Evolutionary conservation across 2,113 vertebrate species (phyloP), one percentile per base, ranked within the genome.

Genomic region (Scomber colias): DNA sequence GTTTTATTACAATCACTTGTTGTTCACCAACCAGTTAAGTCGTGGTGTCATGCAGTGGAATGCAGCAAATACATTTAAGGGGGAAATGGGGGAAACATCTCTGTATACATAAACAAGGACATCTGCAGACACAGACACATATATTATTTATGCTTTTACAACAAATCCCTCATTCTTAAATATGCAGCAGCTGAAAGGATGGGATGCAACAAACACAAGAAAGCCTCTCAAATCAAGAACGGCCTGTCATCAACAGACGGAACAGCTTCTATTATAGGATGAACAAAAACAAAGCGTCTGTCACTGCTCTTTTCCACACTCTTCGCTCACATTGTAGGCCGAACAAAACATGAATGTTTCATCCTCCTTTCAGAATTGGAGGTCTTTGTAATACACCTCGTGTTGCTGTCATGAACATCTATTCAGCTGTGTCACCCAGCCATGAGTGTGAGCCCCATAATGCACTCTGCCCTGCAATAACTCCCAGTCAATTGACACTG

Each of bases 221-320:
- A 64, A 40, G n/a, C 17, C 68, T 46, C 57, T 50, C n/a, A 12
- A 71, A 56, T 40, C 55, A 84, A 68, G 68, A 72, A 8, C 24
- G 30, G 77, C 13, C 64, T 71, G 73, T 77, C 84, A 82, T 77
- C 74, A 64, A 61, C 46, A 64, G 55, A 79, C 45, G 19, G 50
- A 76, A 56, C 21, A 24, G 69, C 51, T 75, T 72, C 80, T 53
- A 88, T 82, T 59, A 60, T 21, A 13, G 71, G 70, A 87, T 75
- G 85, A 89, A 51, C 71, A 75, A 82, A 79, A 81, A 90, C 82
- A 90, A 89, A 87, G 79, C 50, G 6, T 56, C 79, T 71, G 77
- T 85, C 84, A 81, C 65, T 60, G 74, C 69, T 73, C 69, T 75
- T 79, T 73, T 81, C 49, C 16, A 10, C 56, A 46, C 31, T 61